Base-by-base conservation (phyloP, 2,113 vertebrate genomes). In the Sturnira hondurensis region DNA sequence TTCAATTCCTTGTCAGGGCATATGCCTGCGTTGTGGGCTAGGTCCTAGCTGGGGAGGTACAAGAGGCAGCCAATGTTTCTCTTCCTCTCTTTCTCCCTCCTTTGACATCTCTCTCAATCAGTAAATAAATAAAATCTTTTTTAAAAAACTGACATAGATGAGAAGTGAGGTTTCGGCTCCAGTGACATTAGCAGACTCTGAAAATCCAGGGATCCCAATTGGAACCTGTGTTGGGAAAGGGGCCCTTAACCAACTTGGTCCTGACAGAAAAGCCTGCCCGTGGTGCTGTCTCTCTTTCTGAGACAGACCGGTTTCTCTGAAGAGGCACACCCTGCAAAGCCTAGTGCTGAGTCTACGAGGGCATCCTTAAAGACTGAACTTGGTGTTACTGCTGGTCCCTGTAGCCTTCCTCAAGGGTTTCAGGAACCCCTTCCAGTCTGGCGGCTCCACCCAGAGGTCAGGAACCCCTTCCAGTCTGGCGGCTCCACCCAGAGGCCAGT, bases 401-500 rank as follows among this genome's bases (percentile, higher is more conserved):
- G 43, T 5, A 92, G 89, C 50, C 86, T 87, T 76, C 84, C 86
- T 47, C 11, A 14, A 16, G 50, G 73, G 54, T 54, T 61, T 70
- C 86, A 61, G 70, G 70, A 93, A 56, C 63, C 67, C 67, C 45
- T 52, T 89, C 71, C 63, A 20, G n/a, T 28, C 77, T 31, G 45
- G 20, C n/a, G 47, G 52, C 93, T 67, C 93, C 80, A 81, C 88
- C 95, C 92, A 7, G 41, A 50, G 77, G 36, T 68, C 73, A 73
- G 92, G 70, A 93, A 56, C 63, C 67, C 67, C 45, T 52, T 89
- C 83, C 63, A 20, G n/a, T 28, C 77, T 31, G 45, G 20, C n/a
- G 47, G 52, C 93, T 67, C 93, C 80, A 81, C 88, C 95, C 92
- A 7, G 41, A 50, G 77, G 36, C 73, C 73, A 73, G 92, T 58